Evolutionary conservation across 1,140 invertebrate species (phyloP).

Genomic region (Sarcophaga peregrina): DNA sequence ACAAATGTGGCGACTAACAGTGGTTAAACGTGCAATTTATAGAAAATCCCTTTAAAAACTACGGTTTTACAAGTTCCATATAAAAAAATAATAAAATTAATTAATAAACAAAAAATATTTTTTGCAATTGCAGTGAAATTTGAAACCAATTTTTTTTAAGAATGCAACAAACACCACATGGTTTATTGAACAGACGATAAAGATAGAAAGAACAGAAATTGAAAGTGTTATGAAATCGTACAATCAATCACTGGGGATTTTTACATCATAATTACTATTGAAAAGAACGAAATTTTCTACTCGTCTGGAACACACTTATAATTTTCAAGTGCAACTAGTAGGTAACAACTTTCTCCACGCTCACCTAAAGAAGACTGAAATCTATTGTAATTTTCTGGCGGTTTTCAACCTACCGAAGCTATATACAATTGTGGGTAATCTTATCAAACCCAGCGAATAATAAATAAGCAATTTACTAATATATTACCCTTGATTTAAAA

Average conservation of each 20-base stretch:
- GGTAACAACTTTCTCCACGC: too few relatives aligned
- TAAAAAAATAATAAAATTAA: not conserved
- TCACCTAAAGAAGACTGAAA: not conserved
- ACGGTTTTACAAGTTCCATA: not conserved
- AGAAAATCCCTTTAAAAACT: too few relatives aligned
- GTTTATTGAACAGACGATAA: not conserved
- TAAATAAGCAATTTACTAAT: not conserved
- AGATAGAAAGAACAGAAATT: not conserved
- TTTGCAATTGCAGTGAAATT: not conserved
- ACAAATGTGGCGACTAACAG: too few relatives aligned
- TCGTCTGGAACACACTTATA: too few relatives aligned
- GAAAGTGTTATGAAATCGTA: constrained; percentile 5
- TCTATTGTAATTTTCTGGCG: not conserved
- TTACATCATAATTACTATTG: too few relatives aligned
- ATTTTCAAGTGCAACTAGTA: too few relatives aligned
- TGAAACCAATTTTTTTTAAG: not conserved
- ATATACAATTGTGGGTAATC: not conserved
- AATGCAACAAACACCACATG: constrained; percentile 15
- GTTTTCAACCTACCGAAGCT: not conserved
- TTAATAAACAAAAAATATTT: not conserved
- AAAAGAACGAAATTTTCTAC: too few relatives aligned
- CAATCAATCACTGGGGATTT: too few relatives aligned
- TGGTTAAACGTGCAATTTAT: too few relatives aligned
- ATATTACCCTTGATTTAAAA: not conserved
- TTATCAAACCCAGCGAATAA: not conserved